Percentiles rank a stretch among this genome's conserved stretches.
These are phyloP conservation scores for Acanthosepion esculentum DNA, from an alignment of 2,888 invertebrate genomes.

Conservation along the genomic window DNA sequence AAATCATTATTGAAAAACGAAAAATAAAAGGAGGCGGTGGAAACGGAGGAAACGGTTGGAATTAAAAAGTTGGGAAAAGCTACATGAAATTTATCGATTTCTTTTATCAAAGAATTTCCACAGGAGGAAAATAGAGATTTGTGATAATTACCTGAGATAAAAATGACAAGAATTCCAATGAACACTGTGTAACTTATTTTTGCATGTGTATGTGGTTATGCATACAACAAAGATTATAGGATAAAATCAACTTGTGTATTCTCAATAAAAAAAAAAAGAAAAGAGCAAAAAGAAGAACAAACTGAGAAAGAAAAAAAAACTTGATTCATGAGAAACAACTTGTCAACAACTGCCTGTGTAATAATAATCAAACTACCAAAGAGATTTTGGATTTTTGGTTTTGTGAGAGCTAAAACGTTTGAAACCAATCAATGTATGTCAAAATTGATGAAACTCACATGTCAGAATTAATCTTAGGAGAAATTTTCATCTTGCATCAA, in stretches of 20 bases:
- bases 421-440: conserved; percentile 33
- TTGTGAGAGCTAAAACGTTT: not conserved
- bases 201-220: not conserved
- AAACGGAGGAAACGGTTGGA: not conserved
- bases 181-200: not conserved
- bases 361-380: not conserved
- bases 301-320: not conserved
- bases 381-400: not conserved
- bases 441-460: conserved; percentile 21
- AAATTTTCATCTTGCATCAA: not conserved
- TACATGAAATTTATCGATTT: conserved; percentile 22
- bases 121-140: conserved; percentile 3
- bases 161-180: conserved; percentile 33
- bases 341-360: not conserved
- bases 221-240: not conserved
- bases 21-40: not conserved
- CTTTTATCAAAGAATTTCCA: not conserved
- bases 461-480: not conserved
- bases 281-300: not conserved
- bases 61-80: not conserved
- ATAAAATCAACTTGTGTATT: not conserved
- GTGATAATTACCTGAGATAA: not conserved
- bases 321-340: not conserved
- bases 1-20: not conserved
- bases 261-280: not conserved